A percentile compares a stretch with the other conserved stretches of the same genome.
phyloP scores from a whole-genome alignment of 2,888 invertebrate species.

The Protonemura montana region DNA sequence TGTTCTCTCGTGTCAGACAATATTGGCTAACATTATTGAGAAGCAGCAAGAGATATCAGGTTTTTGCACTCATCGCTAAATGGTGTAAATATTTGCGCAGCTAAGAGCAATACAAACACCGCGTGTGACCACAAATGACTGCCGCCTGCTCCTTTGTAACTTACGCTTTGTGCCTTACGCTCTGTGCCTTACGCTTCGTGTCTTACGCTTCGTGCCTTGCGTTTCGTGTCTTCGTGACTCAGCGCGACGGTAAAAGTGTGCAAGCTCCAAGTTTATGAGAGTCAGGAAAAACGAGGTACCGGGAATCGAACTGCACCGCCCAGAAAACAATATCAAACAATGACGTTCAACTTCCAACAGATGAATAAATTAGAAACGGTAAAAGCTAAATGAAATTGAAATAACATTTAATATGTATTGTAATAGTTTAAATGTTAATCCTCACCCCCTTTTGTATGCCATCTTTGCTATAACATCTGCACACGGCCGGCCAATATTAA shows the following conservation, averaged over 20 bases:
- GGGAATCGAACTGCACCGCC: neutral
- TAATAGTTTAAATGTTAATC: neutral
- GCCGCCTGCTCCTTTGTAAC: neutral
- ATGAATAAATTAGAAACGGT: slow-evolving; percentile 12
- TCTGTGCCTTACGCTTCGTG: neutral
- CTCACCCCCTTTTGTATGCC: neutral
- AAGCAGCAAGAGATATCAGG: neutral
- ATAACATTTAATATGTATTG: slow-evolving; percentile 12
- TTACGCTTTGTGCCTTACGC: neutral
- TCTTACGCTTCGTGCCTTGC: neutral
- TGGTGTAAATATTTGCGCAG: slow-evolving; percentile 1
- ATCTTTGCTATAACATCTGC: neutral
- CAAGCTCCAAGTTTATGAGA: neutral
- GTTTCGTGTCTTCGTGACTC: no score
- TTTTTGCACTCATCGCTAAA: slow-evolving; percentile 7
- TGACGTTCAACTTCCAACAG: neutral
- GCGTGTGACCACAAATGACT: neutral
- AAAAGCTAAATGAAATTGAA: slow-evolving; percentile 12
- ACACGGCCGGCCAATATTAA: neutral
- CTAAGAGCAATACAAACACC: neutral
- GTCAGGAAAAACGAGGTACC: neutral
- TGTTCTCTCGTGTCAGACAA: neutral
- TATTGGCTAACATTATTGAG: slow-evolving; percentile 7
- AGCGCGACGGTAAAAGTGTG: neutral
- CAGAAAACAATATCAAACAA: neutral